phyloP scores from a whole-genome alignment of 2,888 invertebrate species.

The Dugesia japonica region DNA sequence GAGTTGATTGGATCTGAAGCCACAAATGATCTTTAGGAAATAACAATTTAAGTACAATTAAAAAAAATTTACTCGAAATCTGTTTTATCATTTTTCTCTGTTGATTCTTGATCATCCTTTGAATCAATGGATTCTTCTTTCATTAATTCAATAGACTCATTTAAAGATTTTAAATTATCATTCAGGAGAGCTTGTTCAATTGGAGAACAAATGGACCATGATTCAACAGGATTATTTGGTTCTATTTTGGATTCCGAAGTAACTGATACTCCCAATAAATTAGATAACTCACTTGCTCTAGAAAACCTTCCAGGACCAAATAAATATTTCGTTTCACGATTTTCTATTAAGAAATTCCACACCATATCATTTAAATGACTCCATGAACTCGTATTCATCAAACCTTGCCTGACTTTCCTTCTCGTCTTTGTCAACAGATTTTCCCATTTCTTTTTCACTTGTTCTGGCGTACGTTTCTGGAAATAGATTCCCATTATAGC shows the following conservation, averaged over 20 bases:
- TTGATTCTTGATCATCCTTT: background rate
- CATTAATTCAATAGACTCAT: background rate
- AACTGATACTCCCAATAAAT: background rate
- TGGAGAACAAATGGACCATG: background rate
- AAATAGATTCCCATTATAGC: constrained; percentile 2
- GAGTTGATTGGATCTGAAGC: background rate
- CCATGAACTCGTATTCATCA: constrained; percentile 12
- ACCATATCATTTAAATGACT: constrained; percentile 20
- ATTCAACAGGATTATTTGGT: background rate
- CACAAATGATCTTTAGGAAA: background rate
- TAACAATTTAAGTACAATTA: background rate
- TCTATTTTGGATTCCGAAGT: background rate
- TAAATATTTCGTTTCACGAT: background rate
- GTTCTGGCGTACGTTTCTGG: constrained; percentile 6
- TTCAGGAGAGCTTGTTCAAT: background rate
- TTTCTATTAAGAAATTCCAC: background rate
- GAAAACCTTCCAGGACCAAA: background rate
- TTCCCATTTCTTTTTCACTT: constrained; percentile 16
- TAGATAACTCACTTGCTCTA: constrained; percentile 3
- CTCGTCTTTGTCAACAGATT: background rate
- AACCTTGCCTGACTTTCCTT: background rate
- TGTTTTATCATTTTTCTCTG: background rate
- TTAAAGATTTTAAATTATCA: background rate
- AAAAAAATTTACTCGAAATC: background rate
- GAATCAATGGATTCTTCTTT: background rate